Evolutionary conservation across 1,140 invertebrate genomes (phyloP).

Genomic region (Laupala kohalensis): DNA sequence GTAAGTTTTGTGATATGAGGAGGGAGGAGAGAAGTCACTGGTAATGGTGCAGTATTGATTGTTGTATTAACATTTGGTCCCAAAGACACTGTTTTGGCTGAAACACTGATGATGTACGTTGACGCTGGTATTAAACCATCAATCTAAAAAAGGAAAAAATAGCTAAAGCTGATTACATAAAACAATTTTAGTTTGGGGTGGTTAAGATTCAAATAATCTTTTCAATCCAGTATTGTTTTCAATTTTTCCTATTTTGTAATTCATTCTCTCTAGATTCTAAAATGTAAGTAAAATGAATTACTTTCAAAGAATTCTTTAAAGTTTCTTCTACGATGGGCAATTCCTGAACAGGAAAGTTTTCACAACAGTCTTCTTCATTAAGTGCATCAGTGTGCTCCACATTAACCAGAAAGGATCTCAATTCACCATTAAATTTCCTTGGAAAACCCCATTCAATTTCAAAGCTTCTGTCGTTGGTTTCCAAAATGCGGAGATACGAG

Average conservation of each 20-base stretch:
- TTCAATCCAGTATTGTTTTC: no score
- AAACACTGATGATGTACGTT: not conserved
- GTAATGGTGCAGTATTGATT: not conserved
- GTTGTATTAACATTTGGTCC: not conserved
- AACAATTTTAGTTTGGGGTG: no score
- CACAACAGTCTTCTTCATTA: slow-evolving; percentile 5
- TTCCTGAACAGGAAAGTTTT: slow-evolving; percentile 7
- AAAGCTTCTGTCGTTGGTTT: not conserved
- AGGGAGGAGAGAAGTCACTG: not conserved
- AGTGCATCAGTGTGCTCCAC: slow-evolving; percentile 4
- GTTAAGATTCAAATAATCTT: no score
- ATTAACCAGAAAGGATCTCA: slow-evolving; percentile 6
- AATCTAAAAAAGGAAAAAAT: not conserved
- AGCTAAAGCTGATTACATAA: no score
- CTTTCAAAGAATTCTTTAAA: no score
- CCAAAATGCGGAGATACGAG: not conserved
- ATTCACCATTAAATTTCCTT: slow-evolving; percentile 1
- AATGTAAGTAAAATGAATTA: no score
- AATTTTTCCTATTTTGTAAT: no score
- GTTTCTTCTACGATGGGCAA: not conserved
- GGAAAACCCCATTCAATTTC: slow-evolving; percentile 4
- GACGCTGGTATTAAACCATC: not conserved
- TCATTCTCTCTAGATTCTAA: no score
- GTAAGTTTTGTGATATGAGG: no score
- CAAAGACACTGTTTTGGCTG: not conserved